Base-by-base conservation (phyloP, 2,797 vertebrate species). In the Sebastes kiyomatsui region DNA sequence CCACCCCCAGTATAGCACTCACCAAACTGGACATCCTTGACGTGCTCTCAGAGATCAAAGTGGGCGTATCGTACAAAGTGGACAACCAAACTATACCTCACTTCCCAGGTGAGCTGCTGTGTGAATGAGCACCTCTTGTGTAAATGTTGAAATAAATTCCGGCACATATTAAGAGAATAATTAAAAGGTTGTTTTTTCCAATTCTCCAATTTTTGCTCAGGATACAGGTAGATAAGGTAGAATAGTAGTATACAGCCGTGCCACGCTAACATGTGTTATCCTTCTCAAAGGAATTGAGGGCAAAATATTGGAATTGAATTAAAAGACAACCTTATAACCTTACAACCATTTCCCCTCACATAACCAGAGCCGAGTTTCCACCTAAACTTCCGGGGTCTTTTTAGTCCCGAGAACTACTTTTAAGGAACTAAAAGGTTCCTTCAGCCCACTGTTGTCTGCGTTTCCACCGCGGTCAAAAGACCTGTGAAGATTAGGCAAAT, bases 21-120 rank as follows among this genome's bases (percentile, higher is more conserved):
- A 99, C 98, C 91, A 99, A 99, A 94, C 94, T 99, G 88, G 98
- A 99, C 93, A 99, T 99, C 93, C 96, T 99, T 88, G 98, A 99
- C 79, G 93, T 97, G 84, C 95, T 99, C 84, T 55, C 94, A 2
- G 97, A 99, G 94, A 98, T 99, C 87, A 98, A 98, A 97, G 95
- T 99, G 86, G 97, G 98, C 42, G 88, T 98, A 85, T 96, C 96
- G 1, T 99, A 99, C 94, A 98, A 96, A 92, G 94, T 99, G 84
- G 92, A 97, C 90, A 94, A 95, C 85, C 94, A 98, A 95, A 92
- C 87, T 77, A 99, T 99, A 97, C 97, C 98, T 96, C 94, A 99
- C 95, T 98, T 99, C 88, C 98, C 98, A 96, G 98, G 98, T 99
- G 94, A 93, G 90, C 42, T 6, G 0, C 5, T 61, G 25, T 67